Evolutionary conservation across 2,888 invertebrate species (phyloP), one percentile per base, ranked within the genome.

Genomic region (Tupiocoris notatus): DNA sequence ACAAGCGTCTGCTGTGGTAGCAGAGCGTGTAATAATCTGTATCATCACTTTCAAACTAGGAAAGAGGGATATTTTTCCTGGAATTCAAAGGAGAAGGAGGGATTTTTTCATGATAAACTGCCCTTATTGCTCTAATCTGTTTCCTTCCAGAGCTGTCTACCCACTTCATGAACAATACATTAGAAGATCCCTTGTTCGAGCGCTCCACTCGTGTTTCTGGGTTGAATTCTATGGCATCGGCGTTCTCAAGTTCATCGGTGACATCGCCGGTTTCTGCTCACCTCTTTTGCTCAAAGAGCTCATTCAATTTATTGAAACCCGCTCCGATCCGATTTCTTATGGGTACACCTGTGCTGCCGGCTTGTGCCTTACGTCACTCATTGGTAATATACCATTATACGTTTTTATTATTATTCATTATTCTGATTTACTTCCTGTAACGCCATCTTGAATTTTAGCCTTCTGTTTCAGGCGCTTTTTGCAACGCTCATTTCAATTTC

Each of bases 401-500:
- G n/a, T 54, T 2, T 17, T 61, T 12, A 16, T 22, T 75, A n/a
- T n/a, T 20, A 3, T 56, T 16, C 56, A 56, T 9, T 16, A 16
- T 56, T n/a, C n/a, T n/a, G n/a, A n/a, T n/a, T n/a, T n/a, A n/a
- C n/a, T n/a, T n/a, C n/a, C n/a, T n/a, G 12, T 56, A 56, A 12
- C 56, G 12, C 16, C 56, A 56, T 16, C 12, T 56, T 56, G n/a
- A n/a, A n/a, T n/a, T n/a, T n/a, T n/a, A n/a, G n/a, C 54, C 56
- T 25, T 20, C 57, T 24, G 56, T 85, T 82, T 82, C 85, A 86
- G 91, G 91, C 70, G 90, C 96, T 0, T 84, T 97, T 73, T 92
- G 92, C 82, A 92, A 90, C 78, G 89, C 92, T 0, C 97, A 98
- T 83, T 98, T 96, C 84, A 93, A 92, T 83, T 97, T 96, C 88